phyloP scores from a whole-genome alignment of 2,113 vertebrate species.

The Felis chaus region DNA sequence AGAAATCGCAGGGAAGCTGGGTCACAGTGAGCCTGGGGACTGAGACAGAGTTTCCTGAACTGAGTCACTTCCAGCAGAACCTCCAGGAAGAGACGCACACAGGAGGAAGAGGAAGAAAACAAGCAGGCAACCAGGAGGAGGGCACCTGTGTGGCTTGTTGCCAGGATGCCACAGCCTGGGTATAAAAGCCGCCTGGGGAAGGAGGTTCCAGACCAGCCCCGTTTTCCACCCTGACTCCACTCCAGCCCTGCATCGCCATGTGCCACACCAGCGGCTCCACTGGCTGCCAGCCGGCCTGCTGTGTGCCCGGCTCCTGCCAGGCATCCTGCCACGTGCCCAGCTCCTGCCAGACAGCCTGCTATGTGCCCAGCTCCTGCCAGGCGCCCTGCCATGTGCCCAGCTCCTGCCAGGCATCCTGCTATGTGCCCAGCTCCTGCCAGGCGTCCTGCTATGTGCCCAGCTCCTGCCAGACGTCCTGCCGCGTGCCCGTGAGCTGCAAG shows the following conservation, averaged over 20 bases:
- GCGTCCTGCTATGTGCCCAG: background rate
- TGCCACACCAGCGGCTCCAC: background rate
- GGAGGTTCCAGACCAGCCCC: background rate
- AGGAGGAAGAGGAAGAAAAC: background rate
- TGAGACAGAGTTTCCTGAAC: too few relatives aligned
- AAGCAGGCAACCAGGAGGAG: background rate
- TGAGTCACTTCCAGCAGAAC: too few relatives aligned
- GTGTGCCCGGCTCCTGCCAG: background rate
- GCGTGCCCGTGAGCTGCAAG: background rate
- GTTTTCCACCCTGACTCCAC: background rate
- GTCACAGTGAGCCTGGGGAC: too few relatives aligned
- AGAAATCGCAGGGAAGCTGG: too few relatives aligned
- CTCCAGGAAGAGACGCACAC: too few relatives aligned
- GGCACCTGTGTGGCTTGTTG: background rate
- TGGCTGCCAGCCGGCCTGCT: background rate
- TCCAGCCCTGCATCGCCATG: background rate
- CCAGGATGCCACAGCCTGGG: background rate
- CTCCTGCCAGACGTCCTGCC: fast-evolving
- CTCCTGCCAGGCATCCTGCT: background rate
- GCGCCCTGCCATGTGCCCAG: fast-evolving
- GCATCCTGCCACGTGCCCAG: too few relatives aligned
- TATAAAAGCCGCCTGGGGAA: background rate
- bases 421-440: background rate
- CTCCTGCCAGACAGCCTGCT: fast-evolving
- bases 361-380: background rate